Evolutionary conservation across 2,113 vertebrate species (phyloP), one percentile per base, ranked within the genome.

Genomic region (Serinus canaria): DNA sequence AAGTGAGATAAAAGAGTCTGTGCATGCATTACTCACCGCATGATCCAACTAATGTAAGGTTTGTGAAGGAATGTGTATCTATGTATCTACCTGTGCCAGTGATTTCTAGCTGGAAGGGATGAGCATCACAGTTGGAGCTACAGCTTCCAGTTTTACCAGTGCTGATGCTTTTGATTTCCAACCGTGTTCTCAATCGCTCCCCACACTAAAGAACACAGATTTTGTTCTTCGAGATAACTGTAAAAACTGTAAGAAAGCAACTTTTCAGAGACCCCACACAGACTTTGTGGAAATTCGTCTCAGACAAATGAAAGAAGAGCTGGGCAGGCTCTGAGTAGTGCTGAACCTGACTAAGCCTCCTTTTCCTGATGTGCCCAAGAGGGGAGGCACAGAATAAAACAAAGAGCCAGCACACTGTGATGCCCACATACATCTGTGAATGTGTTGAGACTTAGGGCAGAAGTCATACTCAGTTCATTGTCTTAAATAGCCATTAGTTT

Each of bases 281-380:
- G 1, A 1, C 16, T 82, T 58, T 17, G 39, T 37, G 67, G 41
- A 67, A 86, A 80, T 0, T 43, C 10, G 0, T 56, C 41, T 85
- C 72, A 83, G 37, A 67, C 21, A 6, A 85, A 63, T 30, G 25
- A 60, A 79, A 75, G 39, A 70, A 66, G 20, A 50, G 5, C 37
- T 37, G 37, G 37, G 37, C 37, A 37, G 37, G 37, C 21, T 72
- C 70, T 68, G 67, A 79, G 58, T 23, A 59, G 27, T 1, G 4
- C 33, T 67, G 25, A 78, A 53, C 15, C 13, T 49, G 24, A 11
- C 56, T 67, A 25, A 79, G 4, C 4, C 30, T 90, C 33, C 30
- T 56, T 83, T 79, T 72, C 33, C 59, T 53, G 22, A 44, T n/a
- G 23, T 21, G 23, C 28, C 24, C 7, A 16, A 27, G 41, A 62